These are phyloP conservation scores for Leptoclinus maculatus DNA, from an alignment of 2,797 vertebrate species.

Conservation along the genomic window DNA sequence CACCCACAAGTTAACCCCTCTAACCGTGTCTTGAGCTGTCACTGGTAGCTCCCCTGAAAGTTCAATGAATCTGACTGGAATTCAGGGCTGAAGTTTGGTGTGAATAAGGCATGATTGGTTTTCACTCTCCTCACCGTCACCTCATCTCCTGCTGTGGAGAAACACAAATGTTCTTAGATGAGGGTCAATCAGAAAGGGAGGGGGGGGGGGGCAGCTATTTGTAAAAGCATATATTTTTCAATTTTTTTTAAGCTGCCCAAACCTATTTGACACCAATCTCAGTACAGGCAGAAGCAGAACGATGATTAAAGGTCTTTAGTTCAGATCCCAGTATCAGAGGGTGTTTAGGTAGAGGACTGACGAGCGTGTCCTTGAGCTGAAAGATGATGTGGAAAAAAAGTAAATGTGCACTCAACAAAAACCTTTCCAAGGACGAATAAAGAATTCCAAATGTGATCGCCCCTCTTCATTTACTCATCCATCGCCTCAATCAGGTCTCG, in stretches of 20 bases:
- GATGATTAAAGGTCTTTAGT: slow-evolving; percentile 26
- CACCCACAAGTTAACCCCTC: too few species aligned
- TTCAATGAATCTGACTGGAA: too few species aligned
- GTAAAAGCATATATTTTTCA: neutral
- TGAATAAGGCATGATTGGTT: neutral
- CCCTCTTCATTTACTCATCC: slow-evolving; percentile 11
- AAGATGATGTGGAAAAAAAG: neutral
- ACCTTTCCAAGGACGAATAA: slow-evolving; percentile 3
- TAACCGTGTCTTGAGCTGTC: too few species aligned
- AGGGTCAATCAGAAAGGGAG: neutral
- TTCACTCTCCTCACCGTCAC: neutral
- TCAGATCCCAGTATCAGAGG: neutral
- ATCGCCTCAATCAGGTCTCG: slow-evolving; percentile 24
- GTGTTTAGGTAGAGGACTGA: neutral
- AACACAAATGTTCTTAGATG: neutral
- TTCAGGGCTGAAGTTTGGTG: too few species aligned
- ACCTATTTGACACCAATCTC: neutral
- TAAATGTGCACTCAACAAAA: slow-evolving; percentile 7
- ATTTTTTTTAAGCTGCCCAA: neutral
- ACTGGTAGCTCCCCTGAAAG: too few species aligned
- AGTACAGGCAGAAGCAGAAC: neutral
- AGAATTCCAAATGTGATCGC: slow-evolving; percentile 29
- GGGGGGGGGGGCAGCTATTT: too few species aligned
- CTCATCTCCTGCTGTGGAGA: neutral
- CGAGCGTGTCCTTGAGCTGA: neutral